Evolutionary conservation across 2,797 vertebrate genomes (phyloP).

Genomic region (Catharus ustulatus): DNA sequence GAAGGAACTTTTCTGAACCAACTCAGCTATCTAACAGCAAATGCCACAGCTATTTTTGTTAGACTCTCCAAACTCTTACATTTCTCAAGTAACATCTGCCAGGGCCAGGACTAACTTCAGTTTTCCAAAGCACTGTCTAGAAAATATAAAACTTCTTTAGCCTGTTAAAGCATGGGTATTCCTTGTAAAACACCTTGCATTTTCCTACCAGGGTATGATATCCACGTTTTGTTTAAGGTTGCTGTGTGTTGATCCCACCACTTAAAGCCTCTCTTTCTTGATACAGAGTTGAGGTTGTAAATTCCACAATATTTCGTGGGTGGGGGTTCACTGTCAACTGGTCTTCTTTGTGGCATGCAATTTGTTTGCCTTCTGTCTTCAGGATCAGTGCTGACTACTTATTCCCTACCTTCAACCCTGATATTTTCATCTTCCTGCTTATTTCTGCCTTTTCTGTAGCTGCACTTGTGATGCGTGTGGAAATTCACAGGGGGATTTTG

Average conservation of each 20-base stretch:
- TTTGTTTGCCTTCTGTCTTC: neutral
- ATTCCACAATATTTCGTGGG: rapidly evolving
- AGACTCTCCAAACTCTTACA: neutral
- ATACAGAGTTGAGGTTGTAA: neutral
- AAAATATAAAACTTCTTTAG: neutral
- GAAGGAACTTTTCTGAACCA: neutral
- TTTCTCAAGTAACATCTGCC: neutral
- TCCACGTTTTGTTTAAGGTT: neutral
- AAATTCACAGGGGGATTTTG: neutral
- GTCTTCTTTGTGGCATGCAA: neutral
- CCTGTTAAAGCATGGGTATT: neutral
- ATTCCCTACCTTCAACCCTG: neutral
- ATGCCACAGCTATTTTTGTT: conserved; percentile 1
- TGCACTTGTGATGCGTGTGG: neutral
- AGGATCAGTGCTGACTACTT: neutral
- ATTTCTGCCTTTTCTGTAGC: neutral
- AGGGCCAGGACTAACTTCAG: neutral
- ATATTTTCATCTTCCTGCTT: neutral
- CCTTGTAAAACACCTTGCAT: neutral
- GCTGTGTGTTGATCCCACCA: neutral
- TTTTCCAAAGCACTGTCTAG: neutral
- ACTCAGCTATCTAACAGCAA: neutral
- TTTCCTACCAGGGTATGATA: neutral
- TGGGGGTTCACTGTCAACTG: neutral
- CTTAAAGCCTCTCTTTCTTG: neutral